phyloP scores from a whole-genome alignment of 2,888 invertebrate genomes.

The Pterostichus madidus region DNA sequence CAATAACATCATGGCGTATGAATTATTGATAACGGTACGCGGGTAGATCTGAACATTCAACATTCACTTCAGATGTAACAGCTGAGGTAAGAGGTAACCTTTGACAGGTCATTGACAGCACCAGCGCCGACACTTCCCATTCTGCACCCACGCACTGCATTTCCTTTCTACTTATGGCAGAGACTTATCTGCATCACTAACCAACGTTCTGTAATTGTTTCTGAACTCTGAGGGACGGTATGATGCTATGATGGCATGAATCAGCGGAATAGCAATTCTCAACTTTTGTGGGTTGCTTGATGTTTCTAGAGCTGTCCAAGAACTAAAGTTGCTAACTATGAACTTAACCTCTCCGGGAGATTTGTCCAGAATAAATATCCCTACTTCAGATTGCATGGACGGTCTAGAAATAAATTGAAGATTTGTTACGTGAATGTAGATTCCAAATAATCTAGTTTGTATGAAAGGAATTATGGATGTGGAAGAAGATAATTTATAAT shows the following conservation, averaged over 20 bases:
- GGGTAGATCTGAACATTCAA: conserved; percentile 21
- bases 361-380: too few species aligned
- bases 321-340: too few species aligned
- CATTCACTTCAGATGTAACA: conserved; percentile 50
- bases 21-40: conserved; percentile 59
- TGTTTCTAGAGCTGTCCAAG: too few species aligned
- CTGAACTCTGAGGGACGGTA: background rate
- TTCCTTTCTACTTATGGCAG: conserved; percentile 31
- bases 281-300: too few species aligned
- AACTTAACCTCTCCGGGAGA: too few species aligned
- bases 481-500: too few species aligned
- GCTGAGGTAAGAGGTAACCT: conserved; percentile 53
- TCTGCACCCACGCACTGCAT: conserved; percentile 59
- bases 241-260: background rate
- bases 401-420: too few species aligned
- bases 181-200: conserved; percentile 26
- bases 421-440: too few species aligned
- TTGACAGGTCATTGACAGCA: conserved; percentile 65
- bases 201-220: conserved; percentile 33
- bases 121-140: conserved; percentile 55
- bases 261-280: background rate
- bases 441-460: too few species aligned
- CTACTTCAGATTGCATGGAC: too few species aligned
- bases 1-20: conserved; percentile 32
- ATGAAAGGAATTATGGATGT: too few species aligned